Conservation (phyloP, 2,797 vertebrate genomes). For the Typhlichthys eigenmanni region DNA sequence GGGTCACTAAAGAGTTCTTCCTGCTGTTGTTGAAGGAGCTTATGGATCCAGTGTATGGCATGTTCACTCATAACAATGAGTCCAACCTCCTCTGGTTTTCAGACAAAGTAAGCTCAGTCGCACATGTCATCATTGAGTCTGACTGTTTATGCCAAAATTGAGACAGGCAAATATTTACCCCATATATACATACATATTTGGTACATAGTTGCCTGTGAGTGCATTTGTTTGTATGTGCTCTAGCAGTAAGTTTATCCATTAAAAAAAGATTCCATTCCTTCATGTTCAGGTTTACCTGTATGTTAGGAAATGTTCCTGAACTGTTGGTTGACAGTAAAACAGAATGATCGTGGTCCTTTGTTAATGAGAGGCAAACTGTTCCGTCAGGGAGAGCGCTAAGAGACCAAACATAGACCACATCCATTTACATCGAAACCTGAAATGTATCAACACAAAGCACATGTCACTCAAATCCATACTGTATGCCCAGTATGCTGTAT, state of each 20-base stretch:
- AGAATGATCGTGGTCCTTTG: background rate
- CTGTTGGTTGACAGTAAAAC: background rate
- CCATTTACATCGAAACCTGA: background rate
- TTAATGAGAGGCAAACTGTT: background rate
- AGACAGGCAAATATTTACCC: too few relatives aligned
- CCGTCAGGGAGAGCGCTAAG: background rate
- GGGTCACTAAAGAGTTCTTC: constrained; percentile 98
- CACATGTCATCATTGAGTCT: background rate
- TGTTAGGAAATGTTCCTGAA: constrained; percentile 17
- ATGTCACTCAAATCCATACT: too few relatives aligned
- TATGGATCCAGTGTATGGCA: constrained; percentile 94
- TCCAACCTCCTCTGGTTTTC: constrained; percentile 98
- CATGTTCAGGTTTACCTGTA: constrained; percentile 38
- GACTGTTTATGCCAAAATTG: too few relatives aligned
- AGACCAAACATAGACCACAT: background rate
- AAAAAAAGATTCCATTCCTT: constrained; percentile 10
- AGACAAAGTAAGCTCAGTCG: constrained; percentile 83
- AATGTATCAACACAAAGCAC: background rate
- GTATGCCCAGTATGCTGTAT: too few relatives aligned
- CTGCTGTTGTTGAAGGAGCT: constrained; percentile 93
- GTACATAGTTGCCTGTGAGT: constrained; percentile 39
- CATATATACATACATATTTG: too few relatives aligned
- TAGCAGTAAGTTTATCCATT: constrained; percentile 5
- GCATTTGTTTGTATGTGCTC: constrained; percentile 1
- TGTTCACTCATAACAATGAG: constrained; percentile 94